These are phyloP conservation scores for Thereva nobilitata DNA, from an alignment of 2,888 invertebrate species.

Conservation along the genomic window DNA sequence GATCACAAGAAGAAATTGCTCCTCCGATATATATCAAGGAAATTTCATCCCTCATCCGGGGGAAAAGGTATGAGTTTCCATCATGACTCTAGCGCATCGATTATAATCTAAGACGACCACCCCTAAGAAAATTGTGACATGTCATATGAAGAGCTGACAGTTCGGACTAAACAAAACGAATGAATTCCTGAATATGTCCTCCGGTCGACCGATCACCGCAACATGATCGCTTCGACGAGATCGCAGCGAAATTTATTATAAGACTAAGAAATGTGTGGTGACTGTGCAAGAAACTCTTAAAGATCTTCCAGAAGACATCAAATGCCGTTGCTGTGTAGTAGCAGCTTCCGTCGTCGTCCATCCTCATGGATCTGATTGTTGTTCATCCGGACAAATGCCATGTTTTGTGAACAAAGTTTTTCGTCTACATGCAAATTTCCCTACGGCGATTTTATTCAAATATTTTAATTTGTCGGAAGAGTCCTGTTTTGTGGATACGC, in stretches of 20 bases:
- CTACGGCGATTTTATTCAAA: slow-evolving; percentile 28
- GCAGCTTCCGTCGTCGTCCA: slow-evolving; percentile 28
- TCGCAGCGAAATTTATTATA: slow-evolving; percentile 2
- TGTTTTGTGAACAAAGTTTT: slow-evolving; percentile 22
- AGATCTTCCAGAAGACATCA: slow-evolving; percentile 8
- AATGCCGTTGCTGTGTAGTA: slow-evolving; percentile 23
- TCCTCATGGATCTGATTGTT: slow-evolving; percentile 13
- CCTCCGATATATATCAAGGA: not conserved
- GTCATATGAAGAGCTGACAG: slow-evolving; percentile 27
- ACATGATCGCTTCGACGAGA: not conserved
- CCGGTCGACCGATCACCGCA: not conserved
- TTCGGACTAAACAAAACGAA: slow-evolving; percentile 23
- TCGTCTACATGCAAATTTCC: slow-evolving; percentile 28
- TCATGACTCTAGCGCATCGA: slow-evolving; percentile 1
- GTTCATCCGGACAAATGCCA: slow-evolving; percentile 11
- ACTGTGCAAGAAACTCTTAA: slow-evolving; percentile 3
- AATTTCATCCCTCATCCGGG: slow-evolving; percentile 15
- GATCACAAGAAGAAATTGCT: slow-evolving; percentile 26
- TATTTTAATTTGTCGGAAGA: slow-evolving; percentile 33
- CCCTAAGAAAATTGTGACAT: slow-evolving; percentile 25
- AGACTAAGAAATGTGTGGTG: slow-evolving; percentile 10
- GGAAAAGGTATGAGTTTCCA: slow-evolving; percentile 7
- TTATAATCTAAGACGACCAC: slow-evolving; percentile 31
- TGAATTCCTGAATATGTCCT: not conserved
- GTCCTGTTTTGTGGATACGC: slow-evolving; percentile 29